Evolutionary conservation across 2,113 vertebrate genomes (phyloP).

Genomic region (Rhinichthys klamathensis): DNA sequence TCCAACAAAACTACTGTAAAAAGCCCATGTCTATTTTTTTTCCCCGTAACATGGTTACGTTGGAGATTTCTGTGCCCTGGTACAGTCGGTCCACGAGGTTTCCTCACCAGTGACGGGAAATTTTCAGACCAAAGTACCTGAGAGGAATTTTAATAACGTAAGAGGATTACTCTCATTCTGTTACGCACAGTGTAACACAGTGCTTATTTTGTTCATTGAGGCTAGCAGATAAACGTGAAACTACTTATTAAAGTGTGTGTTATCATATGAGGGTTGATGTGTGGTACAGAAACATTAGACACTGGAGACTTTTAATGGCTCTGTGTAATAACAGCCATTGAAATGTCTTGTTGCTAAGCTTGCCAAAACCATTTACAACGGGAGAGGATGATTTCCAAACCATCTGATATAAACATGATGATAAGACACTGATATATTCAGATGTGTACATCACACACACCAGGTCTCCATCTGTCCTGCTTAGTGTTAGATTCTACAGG

Average conservation of each 20-base stretch:
- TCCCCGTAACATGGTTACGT: neutral
- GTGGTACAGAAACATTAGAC: constrained; percentile 9
- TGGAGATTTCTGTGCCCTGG: constrained; percentile 19
- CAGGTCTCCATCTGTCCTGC: constrained; percentile 28
- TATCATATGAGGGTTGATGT: neutral
- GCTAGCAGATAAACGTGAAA: neutral
- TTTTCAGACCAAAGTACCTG: constrained; percentile 30
- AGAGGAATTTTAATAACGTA: constrained; percentile 39
- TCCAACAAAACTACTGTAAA: constrained; percentile 16
- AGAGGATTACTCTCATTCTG: constrained; percentile 30
- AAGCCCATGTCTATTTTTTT: neutral
- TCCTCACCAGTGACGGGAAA: neutral
- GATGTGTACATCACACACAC: neutral
- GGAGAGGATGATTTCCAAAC: constrained; percentile 22
- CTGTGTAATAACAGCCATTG: constrained; percentile 4
- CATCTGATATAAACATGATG: constrained; percentile 21
- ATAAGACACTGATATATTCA: neutral
- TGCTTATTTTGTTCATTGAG: constrained; percentile 16
- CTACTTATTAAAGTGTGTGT: neutral
- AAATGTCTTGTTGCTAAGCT: constrained; percentile 7
- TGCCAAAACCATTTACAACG: constrained; percentile 21
- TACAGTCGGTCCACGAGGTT: constrained; percentile 4
- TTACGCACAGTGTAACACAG: neutral
- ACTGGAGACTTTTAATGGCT: neutral
- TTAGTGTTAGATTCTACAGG: constrained; percentile 14